phyloP scores from a whole-genome alignment of 2,888 invertebrate genomes.

The Microchrysa polita region DNA sequence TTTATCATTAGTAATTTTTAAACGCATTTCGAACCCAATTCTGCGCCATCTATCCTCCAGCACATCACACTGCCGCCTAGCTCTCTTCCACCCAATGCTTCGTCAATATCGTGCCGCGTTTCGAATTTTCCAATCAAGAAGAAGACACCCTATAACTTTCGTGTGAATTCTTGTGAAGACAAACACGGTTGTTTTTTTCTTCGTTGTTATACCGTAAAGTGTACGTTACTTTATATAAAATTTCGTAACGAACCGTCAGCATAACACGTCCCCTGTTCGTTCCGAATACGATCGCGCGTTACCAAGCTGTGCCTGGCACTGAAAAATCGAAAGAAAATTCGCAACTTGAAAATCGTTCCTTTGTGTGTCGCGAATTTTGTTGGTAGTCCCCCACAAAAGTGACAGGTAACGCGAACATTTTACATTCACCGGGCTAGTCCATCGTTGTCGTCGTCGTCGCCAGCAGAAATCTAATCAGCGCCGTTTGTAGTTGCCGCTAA shows the following conservation, averaged over 20 bases:
- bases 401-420: not conserved
- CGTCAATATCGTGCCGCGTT: not conserved
- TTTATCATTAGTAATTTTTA: no score
- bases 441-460: no score
- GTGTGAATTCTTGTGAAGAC: slow-evolving; percentile 1
- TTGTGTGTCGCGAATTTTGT: slow-evolving; percentile 30
- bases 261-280: no score
- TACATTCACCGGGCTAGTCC: not conserved
- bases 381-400: no score
- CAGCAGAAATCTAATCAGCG: slow-evolving; percentile 29
- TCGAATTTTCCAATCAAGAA: not conserved
- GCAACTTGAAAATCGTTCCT: slow-evolving; percentile 12
- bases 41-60: slow-evolving; percentile 3
- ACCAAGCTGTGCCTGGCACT: not conserved
- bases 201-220: slow-evolving; percentile 15
- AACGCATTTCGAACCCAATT: not conserved
- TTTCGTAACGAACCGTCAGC: not conserved
- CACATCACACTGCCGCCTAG: not conserved
- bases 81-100: slow-evolving; percentile 34
- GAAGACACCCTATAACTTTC: slow-evolving; percentile 30
- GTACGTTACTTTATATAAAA: slow-evolving; percentile 2
- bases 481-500: not conserved
- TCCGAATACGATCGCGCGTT: not conserved
- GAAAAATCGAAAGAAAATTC: not conserved
- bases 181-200: slow-evolving; percentile 26